Evolutionary conservation across 2,113 vertebrate species (phyloP).

Genomic region (Tragelaphus strepsiceros): DNA sequence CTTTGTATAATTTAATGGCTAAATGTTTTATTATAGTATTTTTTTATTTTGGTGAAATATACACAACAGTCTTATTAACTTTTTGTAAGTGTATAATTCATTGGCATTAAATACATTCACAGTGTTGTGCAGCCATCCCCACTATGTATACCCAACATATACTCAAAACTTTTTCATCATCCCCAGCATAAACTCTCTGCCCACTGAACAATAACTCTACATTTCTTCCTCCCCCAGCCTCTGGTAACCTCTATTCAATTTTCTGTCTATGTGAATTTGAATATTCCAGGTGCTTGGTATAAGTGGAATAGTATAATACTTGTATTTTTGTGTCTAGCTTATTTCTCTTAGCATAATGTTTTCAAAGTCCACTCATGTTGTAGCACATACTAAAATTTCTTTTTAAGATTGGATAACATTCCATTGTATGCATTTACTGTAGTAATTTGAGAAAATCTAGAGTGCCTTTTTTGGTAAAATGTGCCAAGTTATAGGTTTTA

Average conservation of each 20-base stretch:
- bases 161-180: not conserved
- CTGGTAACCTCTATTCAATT: not conserved
- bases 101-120: not conserved
- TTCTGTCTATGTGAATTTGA: slow-evolving; percentile 1
- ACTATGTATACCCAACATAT: not conserved
- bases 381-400: slow-evolving; percentile 16
- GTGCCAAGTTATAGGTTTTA: not conserved
- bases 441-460: not conserved
- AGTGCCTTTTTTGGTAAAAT: not conserved
- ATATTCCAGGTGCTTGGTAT: not conserved
- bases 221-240: not conserved
- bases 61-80: not conserved
- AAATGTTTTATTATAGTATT: not conserved
- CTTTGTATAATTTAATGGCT: slow-evolving; percentile 22
- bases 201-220: not conserved
- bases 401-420: slow-evolving; percentile 5
- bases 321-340: not conserved
- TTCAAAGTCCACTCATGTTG: not conserved
- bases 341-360: slow-evolving; percentile 30
- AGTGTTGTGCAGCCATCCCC: not conserved
- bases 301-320: not conserved
- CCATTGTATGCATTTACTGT: not conserved
- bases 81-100: not conserved
- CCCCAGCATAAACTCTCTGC: not conserved
- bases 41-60: slow-evolving; percentile 12